Conservation (phyloP, 2,797 vertebrate genomes). For the Phataginus tricuspis region DNA sequence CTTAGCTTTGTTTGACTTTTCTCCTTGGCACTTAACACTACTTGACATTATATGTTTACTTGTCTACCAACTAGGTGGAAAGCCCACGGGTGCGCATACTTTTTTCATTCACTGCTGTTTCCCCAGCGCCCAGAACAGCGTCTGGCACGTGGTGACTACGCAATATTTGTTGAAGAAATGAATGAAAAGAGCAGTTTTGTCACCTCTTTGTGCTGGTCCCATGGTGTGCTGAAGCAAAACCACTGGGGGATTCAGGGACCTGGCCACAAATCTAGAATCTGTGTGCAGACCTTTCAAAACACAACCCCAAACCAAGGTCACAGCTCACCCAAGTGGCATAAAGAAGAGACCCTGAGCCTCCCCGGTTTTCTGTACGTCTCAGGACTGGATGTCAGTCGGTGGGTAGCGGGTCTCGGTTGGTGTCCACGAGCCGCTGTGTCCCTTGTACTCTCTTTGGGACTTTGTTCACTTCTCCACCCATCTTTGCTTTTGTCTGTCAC, state of each 20-base stretch:
- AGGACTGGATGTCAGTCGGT: neutral
- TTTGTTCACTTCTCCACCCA: neutral
- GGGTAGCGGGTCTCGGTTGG: neutral
- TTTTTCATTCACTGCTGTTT: neutral
- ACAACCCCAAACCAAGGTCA: neutral
- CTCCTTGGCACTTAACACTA: neutral
- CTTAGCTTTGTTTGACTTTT: neutral
- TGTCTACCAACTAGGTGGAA: neutral
- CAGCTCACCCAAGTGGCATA: neutral
- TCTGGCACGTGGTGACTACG: neutral
- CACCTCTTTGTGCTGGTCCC: neutral
- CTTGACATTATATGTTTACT: neutral
- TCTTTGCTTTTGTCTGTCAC: neutral
- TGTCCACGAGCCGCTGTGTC: no score
- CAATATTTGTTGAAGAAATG: neutral
- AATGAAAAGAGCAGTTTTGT: neutral
- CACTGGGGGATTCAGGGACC: neutral
- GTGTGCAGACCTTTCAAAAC: neutral
- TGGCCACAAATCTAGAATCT: neutral
- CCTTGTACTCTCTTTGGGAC: neutral
- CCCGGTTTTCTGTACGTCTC: neutral
- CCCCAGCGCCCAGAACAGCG: neutral
- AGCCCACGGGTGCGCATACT: accelerated
- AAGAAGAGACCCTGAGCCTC: no score
- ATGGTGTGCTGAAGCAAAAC: neutral